Evolutionary conservation across 1,140 invertebrate genomes (phyloP).

Genomic region (Physella acuta): DNA sequence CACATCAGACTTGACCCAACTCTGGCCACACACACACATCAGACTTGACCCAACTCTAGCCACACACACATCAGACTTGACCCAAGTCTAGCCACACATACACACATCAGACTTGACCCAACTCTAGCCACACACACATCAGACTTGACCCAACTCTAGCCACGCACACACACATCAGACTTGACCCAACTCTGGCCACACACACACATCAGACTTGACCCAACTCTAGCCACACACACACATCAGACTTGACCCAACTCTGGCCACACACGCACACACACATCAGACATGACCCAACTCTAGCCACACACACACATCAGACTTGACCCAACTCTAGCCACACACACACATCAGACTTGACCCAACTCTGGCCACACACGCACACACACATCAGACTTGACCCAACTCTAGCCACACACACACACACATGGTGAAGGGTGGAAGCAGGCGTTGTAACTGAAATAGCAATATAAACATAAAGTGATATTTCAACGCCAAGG

Average conservation of each 20-base stretch:
- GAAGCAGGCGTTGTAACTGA: too few species aligned
- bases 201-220: neutral
- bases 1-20: neutral
- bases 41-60: too few species aligned
- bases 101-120: too few species aligned
- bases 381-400: neutral
- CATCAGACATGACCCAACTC: neutral
- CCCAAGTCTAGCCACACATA: too few species aligned
- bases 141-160: neutral
- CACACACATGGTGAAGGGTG: too few species aligned
- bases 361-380: neutral
- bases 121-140: neutral
- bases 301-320: constrained; percentile 11
- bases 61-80: too few species aligned
- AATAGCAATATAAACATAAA: too few species aligned
- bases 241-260: too few species aligned
- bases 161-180: neutral
- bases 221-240: too few species aligned
- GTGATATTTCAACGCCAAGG: too few species aligned
- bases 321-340: neutral
- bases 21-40: neutral
- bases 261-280: too few species aligned
- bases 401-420: too few species aligned
- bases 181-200: neutral
- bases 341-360: neutral